Conservation (phyloP, 2,888 invertebrate species). For the Idaea dimidiata region DNA sequence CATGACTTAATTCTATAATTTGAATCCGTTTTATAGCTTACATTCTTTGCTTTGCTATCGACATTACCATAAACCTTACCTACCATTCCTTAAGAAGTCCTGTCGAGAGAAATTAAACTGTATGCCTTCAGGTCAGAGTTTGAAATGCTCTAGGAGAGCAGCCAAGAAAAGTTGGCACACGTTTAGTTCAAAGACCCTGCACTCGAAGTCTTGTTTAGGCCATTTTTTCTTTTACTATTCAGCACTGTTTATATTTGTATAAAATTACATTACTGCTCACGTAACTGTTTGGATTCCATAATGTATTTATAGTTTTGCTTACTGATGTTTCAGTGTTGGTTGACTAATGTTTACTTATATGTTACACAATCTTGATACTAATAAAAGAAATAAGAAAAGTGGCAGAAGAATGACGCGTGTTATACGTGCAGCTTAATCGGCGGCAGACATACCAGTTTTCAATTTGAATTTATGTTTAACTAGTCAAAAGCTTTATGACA, state of each 20-base stretch:
- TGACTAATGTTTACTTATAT: background rate
- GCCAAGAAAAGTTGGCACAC: constrained; percentile 43
- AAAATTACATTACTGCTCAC: constrained; percentile 6
- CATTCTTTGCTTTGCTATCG: constrained; percentile 14
- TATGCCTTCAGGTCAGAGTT: constrained; percentile 17
- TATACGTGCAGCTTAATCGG: too few species aligned
- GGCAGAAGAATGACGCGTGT: too few species aligned
- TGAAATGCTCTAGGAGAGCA: constrained; percentile 19
- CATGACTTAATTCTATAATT: background rate
- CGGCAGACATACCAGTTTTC: too few species aligned
- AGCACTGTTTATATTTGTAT: background rate
- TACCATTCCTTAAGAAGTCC: constrained; percentile 12
- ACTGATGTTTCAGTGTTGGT: background rate
- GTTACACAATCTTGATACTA: background rate
- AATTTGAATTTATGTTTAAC: too few species aligned
- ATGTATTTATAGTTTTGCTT: background rate
- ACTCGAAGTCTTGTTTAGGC: constrained; percentile 37
- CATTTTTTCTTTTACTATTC: constrained; percentile 23
- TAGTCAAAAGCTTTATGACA: too few species aligned
- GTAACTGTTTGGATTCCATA: background rate
- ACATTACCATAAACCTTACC: constrained; percentile 25
- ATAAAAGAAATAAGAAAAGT: too few species aligned
- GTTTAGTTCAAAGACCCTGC: constrained; percentile 44
- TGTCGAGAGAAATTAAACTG: constrained; percentile 12
- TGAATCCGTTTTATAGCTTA: constrained; percentile 4